phyloP scores from a whole-genome alignment of 2,113 vertebrate species.

The Rhinolophus sinicus region DNA sequence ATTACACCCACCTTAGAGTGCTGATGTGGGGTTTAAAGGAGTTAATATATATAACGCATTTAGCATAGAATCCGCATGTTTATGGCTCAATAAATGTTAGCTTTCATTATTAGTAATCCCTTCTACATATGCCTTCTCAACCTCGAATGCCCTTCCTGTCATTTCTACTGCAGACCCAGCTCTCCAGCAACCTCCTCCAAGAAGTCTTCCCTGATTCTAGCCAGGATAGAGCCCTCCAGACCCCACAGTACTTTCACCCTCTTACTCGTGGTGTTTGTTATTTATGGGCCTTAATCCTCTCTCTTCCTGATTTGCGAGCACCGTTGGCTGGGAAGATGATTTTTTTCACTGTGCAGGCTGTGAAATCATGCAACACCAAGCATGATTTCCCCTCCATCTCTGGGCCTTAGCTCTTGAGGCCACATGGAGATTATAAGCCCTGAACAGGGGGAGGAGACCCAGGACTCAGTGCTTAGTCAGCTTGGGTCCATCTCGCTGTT shows the following conservation, averaged over 20 bases:
- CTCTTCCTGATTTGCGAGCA: neutral
- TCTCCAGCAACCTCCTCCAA: neutral
- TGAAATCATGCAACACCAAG: no score
- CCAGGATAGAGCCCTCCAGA: neutral
- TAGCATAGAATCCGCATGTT: neutral
- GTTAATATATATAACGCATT: neutral
- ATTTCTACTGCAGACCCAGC: neutral
- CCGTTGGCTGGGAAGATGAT: neutral
- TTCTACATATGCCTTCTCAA: neutral
- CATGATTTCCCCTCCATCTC: neutral
- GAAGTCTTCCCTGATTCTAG: slow-evolving; percentile 11
- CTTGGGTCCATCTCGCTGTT: neutral
- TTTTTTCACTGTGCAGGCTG: neutral
- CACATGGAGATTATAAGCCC: neutral
- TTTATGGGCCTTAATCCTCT: neutral
- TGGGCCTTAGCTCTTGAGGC: neutral
- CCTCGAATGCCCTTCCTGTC: neutral
- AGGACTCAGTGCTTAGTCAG: neutral
- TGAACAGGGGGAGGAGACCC: neutral
- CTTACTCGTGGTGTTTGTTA: neutral
- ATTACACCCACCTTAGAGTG: neutral
- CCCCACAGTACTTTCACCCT: neutral
- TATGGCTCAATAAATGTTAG: neutral
- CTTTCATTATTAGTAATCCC: neutral
- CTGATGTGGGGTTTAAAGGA: neutral